These are phyloP conservation scores for Thamnaconus septentrionalis DNA, from an alignment of 2,113 vertebrate genomes.

Conservation along the genomic window DNA sequence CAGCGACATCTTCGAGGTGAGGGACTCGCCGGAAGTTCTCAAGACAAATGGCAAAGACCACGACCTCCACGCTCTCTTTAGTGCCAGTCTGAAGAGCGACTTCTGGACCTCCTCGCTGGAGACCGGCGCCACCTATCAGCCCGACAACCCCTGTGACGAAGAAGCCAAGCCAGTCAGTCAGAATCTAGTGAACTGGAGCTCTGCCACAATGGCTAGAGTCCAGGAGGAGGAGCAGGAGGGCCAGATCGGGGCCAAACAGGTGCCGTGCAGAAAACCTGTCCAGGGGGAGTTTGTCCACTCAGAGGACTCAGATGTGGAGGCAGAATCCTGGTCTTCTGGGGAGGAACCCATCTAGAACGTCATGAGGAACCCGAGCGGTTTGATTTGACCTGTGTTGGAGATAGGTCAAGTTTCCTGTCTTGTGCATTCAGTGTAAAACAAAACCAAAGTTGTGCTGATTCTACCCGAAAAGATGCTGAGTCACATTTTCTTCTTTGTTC, in stretches of 20 bases:
- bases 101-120: constrained; percentile 61
- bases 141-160: constrained; percentile 19
- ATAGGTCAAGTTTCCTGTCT: background rate
- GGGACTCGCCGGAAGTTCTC: constrained; percentile 25
- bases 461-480: background rate
- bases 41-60: constrained; percentile 46
- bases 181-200: constrained; percentile 24
- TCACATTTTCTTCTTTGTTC: background rate
- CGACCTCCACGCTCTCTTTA: constrained; percentile 32
- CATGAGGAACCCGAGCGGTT: background rate
- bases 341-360: constrained; percentile 51
- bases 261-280: constrained; percentile 8
- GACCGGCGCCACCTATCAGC: constrained; percentile 55
- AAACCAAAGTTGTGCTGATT: constrained; percentile 41
- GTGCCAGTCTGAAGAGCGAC: constrained; percentile 49
- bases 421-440: background rate
- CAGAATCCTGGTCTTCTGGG: constrained; percentile 72
- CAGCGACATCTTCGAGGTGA: constrained; percentile 32
- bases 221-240: constrained; percentile 24
- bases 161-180: constrained; percentile 34
- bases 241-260: constrained; percentile 29
- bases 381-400: background rate
- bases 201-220: constrained; percentile 11
- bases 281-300: constrained; percentile 47
- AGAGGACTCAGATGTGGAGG: constrained; percentile 70